These are phyloP conservation scores for Microtus oregoni DNA, from an alignment of 2,113 vertebrate genomes.

Conservation along the genomic window DNA sequence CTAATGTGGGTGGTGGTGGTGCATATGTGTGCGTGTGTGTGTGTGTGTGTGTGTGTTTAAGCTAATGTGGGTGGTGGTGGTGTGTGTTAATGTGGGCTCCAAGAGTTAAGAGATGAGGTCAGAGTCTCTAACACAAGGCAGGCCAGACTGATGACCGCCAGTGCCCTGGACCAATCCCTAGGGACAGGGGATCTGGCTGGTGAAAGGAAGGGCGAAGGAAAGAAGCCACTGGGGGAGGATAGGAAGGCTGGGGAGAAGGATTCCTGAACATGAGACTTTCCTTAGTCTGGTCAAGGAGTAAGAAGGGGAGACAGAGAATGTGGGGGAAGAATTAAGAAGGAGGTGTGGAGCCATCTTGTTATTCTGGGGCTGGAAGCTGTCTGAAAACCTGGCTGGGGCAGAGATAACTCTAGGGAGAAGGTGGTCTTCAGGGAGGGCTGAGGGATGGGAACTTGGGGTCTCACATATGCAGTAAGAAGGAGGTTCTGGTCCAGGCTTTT, in stretches of 20 bases:
- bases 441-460: neutral
- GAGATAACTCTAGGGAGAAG: neutral
- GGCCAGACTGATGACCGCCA: slow-evolving; percentile 61
- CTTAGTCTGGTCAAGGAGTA: neutral
- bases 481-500: neutral
- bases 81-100: slow-evolving; percentile 27
- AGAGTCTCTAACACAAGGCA: slow-evolving; percentile 57
- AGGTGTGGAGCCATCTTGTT: slow-evolving; percentile 41
- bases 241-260: neutral
- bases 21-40: neutral
- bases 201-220: slow-evolving; percentile 16
- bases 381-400: neutral
- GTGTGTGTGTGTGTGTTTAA: neutral
- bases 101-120: slow-evolving; percentile 79
- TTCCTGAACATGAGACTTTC: slow-evolving; percentile 30
- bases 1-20: too few species aligned
- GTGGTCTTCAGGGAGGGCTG: neutral
- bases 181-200: slow-evolving; percentile 66
- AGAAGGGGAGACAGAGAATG: neutral
- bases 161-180: slow-evolving; percentile 57
- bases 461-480: neutral
- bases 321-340: neutral
- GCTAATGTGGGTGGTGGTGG: neutral
- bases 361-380: neutral
- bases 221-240: neutral